Conservation (phyloP, 1,140 invertebrate species). For the Eumeta japonica region DNA sequence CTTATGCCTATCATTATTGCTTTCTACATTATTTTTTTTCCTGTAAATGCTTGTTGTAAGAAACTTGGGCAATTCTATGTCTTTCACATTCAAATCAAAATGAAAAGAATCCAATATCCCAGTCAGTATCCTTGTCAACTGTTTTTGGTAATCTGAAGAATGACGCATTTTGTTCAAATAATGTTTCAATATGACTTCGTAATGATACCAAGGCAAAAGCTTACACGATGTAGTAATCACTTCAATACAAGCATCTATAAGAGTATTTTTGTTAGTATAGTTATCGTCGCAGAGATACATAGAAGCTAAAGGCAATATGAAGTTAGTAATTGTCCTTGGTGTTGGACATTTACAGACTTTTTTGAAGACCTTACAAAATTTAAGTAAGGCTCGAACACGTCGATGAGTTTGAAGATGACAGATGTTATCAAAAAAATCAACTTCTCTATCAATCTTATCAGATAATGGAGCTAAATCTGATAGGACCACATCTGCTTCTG, state of each 20-base stretch:
- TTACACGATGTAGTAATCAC: slow-evolving; percentile 72
- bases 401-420: slow-evolving; percentile 83
- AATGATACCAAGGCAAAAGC: slow-evolving; percentile 83
- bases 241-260: slow-evolving; percentile 83
- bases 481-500: slow-evolving; percentile 67
- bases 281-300: slow-evolving; percentile 77
- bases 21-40: background rate
- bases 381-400: slow-evolving; percentile 74
- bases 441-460: slow-evolving; percentile 76
- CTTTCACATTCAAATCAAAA: slow-evolving; percentile 76
- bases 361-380: slow-evolving; percentile 63
- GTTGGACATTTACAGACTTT: slow-evolving; percentile 61
- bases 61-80: slow-evolving; percentile 38
- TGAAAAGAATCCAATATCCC: slow-evolving; percentile 89
- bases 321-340: slow-evolving; percentile 73
- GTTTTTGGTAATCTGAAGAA: slow-evolving; percentile 75
- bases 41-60: slow-evolving; percentile 27
- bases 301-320: slow-evolving; percentile 80
- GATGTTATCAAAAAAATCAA: slow-evolving; percentile 94
- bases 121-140: slow-evolving; percentile 77
- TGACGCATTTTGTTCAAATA: slow-evolving; percentile 75
- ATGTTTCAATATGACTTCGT: slow-evolving; percentile 75
- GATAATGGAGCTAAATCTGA: slow-evolving; percentile 72
- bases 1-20: background rate
- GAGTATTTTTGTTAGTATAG: slow-evolving; percentile 71